Conservation (phyloP, 2,113 vertebrate genomes). For the Callorhinus ursinus region DNA sequence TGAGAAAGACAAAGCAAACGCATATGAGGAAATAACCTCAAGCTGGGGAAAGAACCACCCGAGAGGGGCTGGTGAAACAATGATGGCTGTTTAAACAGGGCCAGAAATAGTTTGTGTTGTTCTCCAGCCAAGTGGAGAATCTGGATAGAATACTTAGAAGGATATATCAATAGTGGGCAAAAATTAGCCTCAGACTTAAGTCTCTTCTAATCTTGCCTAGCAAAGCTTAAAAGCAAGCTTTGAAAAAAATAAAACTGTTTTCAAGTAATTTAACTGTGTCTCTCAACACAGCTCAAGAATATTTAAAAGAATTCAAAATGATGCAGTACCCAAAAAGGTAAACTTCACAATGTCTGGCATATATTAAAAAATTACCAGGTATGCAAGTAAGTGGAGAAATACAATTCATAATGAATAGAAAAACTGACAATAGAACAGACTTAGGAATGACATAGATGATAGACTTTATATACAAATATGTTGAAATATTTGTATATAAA, state of each 20-base stretch:
- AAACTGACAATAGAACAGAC: background rate
- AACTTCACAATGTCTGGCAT: background rate
- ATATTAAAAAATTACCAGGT: background rate
- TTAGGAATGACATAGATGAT: background rate
- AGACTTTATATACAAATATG: background rate
- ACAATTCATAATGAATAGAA: background rate
- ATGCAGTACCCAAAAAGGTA: background rate
- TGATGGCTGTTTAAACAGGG: background rate
- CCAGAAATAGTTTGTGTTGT: background rate
- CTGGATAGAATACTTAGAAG: background rate
- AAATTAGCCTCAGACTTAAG: background rate
- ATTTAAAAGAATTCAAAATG: constrained; percentile 15
- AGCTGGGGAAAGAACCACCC: background rate
- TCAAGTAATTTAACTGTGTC: constrained; percentile 18
- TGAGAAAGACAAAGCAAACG: background rate
- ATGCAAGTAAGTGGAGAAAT: background rate
- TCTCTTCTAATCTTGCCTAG: background rate
- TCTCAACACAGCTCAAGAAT: background rate
- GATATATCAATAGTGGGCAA: background rate
- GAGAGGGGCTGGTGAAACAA: background rate
- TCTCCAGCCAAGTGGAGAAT: background rate
- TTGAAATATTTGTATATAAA: no score
- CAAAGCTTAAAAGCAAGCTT: background rate
- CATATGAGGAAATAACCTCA: background rate
- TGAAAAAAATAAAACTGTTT: background rate